phyloP scores from a whole-genome alignment of 2,888 invertebrate genomes.

The Gandaritis pyraliata region DNA sequence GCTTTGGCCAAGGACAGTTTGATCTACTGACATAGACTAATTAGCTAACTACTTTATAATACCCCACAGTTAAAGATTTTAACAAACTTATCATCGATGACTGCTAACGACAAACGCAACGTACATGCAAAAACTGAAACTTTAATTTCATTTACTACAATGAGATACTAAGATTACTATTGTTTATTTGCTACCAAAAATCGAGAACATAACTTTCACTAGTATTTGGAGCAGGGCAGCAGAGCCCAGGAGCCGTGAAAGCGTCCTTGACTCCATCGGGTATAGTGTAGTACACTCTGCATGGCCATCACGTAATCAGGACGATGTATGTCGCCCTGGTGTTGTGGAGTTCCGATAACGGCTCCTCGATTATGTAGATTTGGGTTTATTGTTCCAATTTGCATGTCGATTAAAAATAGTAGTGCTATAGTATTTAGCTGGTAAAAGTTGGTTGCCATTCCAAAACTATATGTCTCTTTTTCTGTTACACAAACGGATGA shows the following conservation, averaged over 20 bases:
- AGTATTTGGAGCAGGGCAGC: constrained; percentile 35
- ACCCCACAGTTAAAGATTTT: no score
- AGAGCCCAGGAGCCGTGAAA: constrained; percentile 33
- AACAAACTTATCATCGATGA: no score
- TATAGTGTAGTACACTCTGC: no score
- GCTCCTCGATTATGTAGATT: constrained; percentile 17
- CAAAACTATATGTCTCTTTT: no score
- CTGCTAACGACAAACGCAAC: no score
- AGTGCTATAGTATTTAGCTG: no score
- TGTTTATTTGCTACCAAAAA: constrained; percentile 2
- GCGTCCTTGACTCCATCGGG: constrained; percentile 37
- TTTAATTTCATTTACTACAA: no score
- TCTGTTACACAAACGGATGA: no score
- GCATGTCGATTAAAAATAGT: constrained; percentile 8
- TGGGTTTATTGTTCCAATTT: constrained; percentile 13
- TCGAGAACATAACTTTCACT: constrained; percentile 42
- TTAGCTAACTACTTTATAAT: constrained; percentile 7
- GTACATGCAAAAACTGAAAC: no score
- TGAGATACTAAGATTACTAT: not conserved
- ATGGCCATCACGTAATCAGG: constrained; percentile 27
- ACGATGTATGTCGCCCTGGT: constrained; percentile 29
- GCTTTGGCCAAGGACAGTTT: constrained; percentile 13
- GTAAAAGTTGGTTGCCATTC: no score
- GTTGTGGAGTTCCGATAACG: constrained; percentile 30
- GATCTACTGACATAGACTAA: constrained; percentile 23